Conservation (phyloP, 2,113 vertebrate species). For the Phrynosoma platyrhinos region DNA sequence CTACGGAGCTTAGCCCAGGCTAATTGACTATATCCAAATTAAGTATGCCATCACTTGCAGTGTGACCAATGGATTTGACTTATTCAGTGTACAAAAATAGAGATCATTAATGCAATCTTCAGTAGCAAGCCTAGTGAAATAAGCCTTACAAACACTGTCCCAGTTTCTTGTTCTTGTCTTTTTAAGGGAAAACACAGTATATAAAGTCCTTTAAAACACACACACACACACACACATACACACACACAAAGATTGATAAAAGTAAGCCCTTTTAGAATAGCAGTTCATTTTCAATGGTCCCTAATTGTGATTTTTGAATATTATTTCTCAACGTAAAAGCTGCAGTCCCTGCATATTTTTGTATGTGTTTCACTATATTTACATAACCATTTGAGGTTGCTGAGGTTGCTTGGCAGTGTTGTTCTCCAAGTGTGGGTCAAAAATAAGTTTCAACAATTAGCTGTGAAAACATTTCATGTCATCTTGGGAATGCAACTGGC, state of each 20-base stretch:
- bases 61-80: constrained; percentile 99
- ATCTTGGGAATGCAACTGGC: constrained; percentile 80
- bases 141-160: constrained; percentile 80
- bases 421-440: constrained; percentile 70
- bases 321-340: constrained; percentile 69
- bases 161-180: constrained; percentile 74
- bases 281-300: constrained; percentile 49
- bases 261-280: constrained; percentile 57
- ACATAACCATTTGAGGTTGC: constrained; percentile 65
- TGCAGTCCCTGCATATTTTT: constrained; percentile 54
- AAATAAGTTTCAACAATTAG: constrained; percentile 81
- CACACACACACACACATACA: too few species aligned
- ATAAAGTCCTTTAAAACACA: constrained; percentile 44
- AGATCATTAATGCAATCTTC: constrained; percentile 97
- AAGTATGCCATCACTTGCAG: constrained; percentile 99
- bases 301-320: constrained; percentile 54
- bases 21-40: constrained; percentile 99
- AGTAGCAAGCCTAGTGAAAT: constrained; percentile 83
- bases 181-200: constrained; percentile 54
- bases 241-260: constrained; percentile 27
- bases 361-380: constrained; percentile 56
- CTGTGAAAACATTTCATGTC: constrained; percentile 77
- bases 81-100: constrained; percentile 99
- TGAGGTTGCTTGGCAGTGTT: constrained; percentile 59
- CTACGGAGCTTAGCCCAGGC: constrained; percentile 95